phyloP scores from a whole-genome alignment of 2,797 vertebrate genomes.

The Microcaecilia unicolor region DNA sequence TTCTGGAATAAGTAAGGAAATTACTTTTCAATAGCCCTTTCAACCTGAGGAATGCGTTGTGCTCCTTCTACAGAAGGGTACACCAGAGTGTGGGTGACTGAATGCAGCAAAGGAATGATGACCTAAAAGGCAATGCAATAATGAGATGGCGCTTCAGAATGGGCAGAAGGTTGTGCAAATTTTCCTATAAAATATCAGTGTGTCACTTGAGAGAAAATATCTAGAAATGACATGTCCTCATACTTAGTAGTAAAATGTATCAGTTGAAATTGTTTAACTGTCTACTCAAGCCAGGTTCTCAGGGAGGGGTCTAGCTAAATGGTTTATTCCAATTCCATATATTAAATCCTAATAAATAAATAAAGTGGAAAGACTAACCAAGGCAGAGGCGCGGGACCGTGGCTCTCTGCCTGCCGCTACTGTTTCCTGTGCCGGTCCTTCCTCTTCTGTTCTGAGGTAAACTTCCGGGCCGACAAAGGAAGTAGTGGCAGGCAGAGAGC shows the following conservation, averaged over 20 bases:
- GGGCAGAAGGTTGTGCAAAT: background rate
- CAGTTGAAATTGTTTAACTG: background rate
- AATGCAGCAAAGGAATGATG: fast-evolving
- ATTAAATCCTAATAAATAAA: fast-evolving
- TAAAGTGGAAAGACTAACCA: too few relatives aligned
- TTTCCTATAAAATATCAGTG: fast-evolving
- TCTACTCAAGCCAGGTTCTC: background rate
- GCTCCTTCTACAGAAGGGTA: background rate
- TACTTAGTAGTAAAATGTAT: background rate
- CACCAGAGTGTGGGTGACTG: fast-evolving
- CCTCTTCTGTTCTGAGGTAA: too few relatives aligned
- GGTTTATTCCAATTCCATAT: fast-evolving
- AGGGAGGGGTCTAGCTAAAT: background rate
- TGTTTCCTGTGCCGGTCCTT: too few relatives aligned
- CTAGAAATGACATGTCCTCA: fast-evolving
- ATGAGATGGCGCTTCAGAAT: background rate
- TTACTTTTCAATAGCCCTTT: background rate
- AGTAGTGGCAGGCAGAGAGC: too few relatives aligned
- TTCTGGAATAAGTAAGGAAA: background rate
- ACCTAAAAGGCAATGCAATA: fast-evolving
- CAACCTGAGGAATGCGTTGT: background rate
- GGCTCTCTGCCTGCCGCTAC: too few relatives aligned
- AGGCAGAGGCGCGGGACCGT: too few relatives aligned
- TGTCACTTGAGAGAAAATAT: background rate
- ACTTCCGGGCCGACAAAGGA: too few relatives aligned